Evolutionary conservation across 30 jellyfish, hydroid and myxozoan genomes (phyloP).

Genomic region (Aurelia sp.): DNA sequence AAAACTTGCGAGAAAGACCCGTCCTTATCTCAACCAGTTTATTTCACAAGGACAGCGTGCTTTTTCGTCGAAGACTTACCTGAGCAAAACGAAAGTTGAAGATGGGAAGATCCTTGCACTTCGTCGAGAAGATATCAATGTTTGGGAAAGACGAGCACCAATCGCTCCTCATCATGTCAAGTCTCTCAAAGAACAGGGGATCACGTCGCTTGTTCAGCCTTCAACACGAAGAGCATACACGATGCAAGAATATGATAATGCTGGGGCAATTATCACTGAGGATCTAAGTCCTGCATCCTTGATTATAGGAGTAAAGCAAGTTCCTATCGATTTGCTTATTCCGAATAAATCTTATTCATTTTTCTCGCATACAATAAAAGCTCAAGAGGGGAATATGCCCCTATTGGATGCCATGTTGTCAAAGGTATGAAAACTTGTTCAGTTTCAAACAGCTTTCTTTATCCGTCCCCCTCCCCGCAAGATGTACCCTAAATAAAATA

Average conservation of each 20-base stretch:
- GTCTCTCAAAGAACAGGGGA: slow-evolving; percentile 66
- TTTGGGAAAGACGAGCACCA: slow-evolving; percentile 97
- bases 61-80: slow-evolving; percentile 30
- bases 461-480: not conserved
- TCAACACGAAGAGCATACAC: slow-evolving; percentile 97
- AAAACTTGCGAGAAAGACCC: slow-evolving; percentile 2
- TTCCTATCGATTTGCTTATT: slow-evolving; percentile 86
- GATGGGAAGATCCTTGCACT: slow-evolving; percentile 68
- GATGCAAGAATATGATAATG: slow-evolving; percentile 93
- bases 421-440: slow-evolving; percentile 55
- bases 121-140: slow-evolving; percentile 92
- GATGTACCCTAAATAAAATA: too few species aligned
- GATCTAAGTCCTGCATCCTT: slow-evolving; percentile 91
- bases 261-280: slow-evolving; percentile 92
- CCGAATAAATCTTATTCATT: slow-evolving; percentile 88
- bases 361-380: slow-evolving; percentile 96
- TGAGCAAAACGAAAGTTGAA: slow-evolving; percentile 66
- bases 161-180: slow-evolving; percentile 88
- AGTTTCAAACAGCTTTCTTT: too few species aligned
- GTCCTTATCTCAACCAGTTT: slow-evolving; percentile 28
- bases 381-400: slow-evolving; percentile 97
- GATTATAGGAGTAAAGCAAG: slow-evolving; percentile 93
- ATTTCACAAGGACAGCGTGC: slow-evolving; percentile 17
- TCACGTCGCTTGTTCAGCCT: slow-evolving; percentile 92
- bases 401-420: slow-evolving; percentile 90